Conservation (phyloP, 2,888 invertebrate species). For the Acronicta psi region DNA sequence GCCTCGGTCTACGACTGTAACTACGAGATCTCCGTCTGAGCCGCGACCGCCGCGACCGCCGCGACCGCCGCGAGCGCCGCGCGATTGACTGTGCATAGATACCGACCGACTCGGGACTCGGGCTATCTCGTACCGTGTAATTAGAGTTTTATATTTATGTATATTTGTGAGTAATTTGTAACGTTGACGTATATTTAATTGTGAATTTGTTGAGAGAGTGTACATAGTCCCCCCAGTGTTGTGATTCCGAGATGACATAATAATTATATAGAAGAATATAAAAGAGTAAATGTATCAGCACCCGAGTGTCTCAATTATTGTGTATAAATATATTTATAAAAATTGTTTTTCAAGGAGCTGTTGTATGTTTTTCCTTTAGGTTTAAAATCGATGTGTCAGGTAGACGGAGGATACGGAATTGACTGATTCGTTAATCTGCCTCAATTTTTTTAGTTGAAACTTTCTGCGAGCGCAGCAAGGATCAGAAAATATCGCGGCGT, state of each 20-base stretch:
- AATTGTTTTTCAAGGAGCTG: constrained; percentile 64
- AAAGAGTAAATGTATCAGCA: constrained; percentile 55
- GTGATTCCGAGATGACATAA: constrained; percentile 77
- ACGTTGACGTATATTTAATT: constrained; percentile 81
- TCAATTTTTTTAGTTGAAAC: constrained; percentile 67
- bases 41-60: constrained; percentile 65
- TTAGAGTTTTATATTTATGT: constrained; percentile 76
- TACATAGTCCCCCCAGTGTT: constrained; percentile 83
- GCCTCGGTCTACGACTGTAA: constrained; percentile 98
- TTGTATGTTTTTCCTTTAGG: constrained; percentile 68
- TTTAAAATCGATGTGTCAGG: constrained; percentile 56
- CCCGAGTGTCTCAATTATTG: constrained; percentile 64
- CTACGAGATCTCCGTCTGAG: constrained; percentile 98
- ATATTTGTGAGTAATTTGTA: constrained; percentile 79
- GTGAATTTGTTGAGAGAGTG: constrained; percentile 74
- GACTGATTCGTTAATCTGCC: constrained; percentile 76
- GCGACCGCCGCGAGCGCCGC: constrained; percentile 91
- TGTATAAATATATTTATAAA: constrained; percentile 61
- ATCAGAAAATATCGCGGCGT: constrained; percentile 50
- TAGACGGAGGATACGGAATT: constrained; percentile 71
- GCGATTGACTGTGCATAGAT: constrained; percentile 1
- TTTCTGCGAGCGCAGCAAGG: constrained; percentile 53
- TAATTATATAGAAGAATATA: constrained; percentile 58
- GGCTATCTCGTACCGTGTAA: constrained; percentile 43
- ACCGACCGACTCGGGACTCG: constrained; percentile 3